Evolutionary conservation across 2,797 vertebrate species (phyloP).

Genomic region (Sciurus carolinensis): DNA sequence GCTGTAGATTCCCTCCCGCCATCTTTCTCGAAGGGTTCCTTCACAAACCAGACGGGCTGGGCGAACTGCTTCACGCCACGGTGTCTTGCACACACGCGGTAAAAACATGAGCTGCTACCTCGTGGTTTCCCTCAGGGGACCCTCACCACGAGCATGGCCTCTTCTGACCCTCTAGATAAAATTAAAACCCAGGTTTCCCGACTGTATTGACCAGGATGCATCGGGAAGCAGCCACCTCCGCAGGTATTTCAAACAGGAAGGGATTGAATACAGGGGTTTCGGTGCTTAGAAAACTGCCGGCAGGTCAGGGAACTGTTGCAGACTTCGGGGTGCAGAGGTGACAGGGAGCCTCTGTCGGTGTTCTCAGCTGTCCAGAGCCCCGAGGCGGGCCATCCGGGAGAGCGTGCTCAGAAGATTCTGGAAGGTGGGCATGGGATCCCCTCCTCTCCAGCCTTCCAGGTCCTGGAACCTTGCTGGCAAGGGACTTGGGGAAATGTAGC

Average conservation of each 20-base stretch:
- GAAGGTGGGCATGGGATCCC: no score
- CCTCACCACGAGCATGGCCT: no score
- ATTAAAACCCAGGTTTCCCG: neutral
- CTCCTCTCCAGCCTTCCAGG: neutral
- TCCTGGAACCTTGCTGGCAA: neutral
- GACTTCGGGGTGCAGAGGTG: neutral
- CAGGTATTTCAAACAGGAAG: neutral
- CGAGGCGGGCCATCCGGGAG: no score
- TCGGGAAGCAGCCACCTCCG: neutral
- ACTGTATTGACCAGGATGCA: no score
- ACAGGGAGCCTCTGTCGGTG: rapidly evolving
- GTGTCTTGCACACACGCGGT: neutral
- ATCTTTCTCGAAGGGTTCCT: neutral
- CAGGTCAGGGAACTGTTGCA: neutral
- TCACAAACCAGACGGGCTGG: neutral
- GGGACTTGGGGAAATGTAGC: neutral
- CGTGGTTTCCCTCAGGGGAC: neutral
- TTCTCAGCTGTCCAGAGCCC: neutral
- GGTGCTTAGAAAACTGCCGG: neutral
- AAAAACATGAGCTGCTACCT: neutral
- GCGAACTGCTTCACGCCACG: no score
- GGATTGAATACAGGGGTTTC: neutral
- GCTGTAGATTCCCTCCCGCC: neutral
- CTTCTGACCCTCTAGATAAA: neutral
- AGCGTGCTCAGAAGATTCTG: neutral